Conservation (phyloP, 2,888 invertebrate genomes). For the Geotrupes spiniger region DNA sequence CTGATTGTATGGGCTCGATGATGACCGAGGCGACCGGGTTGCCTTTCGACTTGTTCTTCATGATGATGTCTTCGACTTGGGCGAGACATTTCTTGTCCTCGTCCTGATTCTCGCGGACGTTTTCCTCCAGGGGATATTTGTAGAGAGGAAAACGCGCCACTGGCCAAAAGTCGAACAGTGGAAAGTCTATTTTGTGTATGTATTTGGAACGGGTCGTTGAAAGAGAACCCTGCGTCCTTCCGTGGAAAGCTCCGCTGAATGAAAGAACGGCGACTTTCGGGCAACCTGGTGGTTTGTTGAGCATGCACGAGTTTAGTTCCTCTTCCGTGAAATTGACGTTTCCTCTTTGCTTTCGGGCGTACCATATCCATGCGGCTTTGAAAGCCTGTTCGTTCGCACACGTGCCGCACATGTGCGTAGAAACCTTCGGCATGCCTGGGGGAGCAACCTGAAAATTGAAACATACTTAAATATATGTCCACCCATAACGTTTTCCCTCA, state of each 20-base stretch:
- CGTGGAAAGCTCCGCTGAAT: constrained; percentile 89
- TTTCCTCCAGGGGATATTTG: constrained; percentile 86
- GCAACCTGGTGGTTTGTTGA: constrained; percentile 82
- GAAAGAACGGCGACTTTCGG: constrained; percentile 81
- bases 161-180: constrained; percentile 90
- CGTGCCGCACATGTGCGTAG: constrained; percentile 97
- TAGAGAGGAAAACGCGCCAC: constrained; percentile 86
- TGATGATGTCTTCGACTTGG: constrained; percentile 70
- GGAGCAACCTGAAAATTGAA: constrained; percentile 63
- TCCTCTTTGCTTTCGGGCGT: constrained; percentile 71
- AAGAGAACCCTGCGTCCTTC: constrained; percentile 83
- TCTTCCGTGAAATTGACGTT: constrained; percentile 65
- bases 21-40: constrained; percentile 86
- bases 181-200: constrained; percentile 92
- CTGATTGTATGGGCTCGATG: constrained; percentile 95
- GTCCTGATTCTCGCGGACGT: constrained; percentile 70
- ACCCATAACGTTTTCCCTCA: no score
- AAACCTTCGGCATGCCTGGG: constrained; percentile 69
- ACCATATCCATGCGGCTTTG: constrained; percentile 89
- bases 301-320: constrained; percentile 78
- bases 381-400: constrained; percentile 97
- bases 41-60: constrained; percentile 61
- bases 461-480: no score
- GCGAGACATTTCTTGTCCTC: constrained; percentile 74
- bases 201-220: constrained; percentile 90